Conservation (phyloP, 1,140 invertebrate genomes). For the Drosophila bifasciata region DNA sequence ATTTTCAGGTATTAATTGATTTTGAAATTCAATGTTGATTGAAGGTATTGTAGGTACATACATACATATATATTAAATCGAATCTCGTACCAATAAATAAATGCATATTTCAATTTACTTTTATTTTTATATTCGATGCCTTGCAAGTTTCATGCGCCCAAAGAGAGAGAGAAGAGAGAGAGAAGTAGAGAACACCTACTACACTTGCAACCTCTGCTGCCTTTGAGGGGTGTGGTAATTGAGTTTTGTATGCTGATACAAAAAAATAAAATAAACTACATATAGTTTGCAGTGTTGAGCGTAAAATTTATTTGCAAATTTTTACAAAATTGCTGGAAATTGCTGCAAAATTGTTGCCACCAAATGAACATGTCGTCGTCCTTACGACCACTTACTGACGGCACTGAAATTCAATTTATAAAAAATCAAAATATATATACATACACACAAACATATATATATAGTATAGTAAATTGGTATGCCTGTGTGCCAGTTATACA, state of each 20-base stretch:
- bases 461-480: slow-evolving; percentile 22
- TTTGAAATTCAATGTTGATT: too few species aligned
- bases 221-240: slow-evolving; percentile 29
- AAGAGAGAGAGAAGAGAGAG: too few species aligned
- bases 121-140: too few species aligned
- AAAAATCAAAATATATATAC: slow-evolving; percentile 11
- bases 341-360: slow-evolving; percentile 46
- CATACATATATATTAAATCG: too few species aligned
- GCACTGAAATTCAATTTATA: slow-evolving; percentile 62
- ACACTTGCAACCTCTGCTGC: too few species aligned
- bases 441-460: background rate
- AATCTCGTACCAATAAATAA: too few species aligned
- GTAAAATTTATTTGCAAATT: slow-evolving; percentile 66
- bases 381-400: slow-evolving; percentile 24
- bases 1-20: slow-evolving; percentile 38
- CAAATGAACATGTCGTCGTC: slow-evolving; percentile 38
- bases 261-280: slow-evolving; percentile 51
- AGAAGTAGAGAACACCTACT: too few species aligned
- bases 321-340: slow-evolving; percentile 64
- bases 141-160: too few species aligned
- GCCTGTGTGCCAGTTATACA: background rate
- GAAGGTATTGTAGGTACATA: too few species aligned
- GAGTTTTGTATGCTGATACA: slow-evolving; percentile 48
- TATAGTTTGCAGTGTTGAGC: slow-evolving; percentile 34
- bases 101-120: background rate